These are phyloP conservation scores for Ceratina calcarata DNA, from an alignment of 1,140 invertebrate genomes.

Conservation along the genomic window DNA sequence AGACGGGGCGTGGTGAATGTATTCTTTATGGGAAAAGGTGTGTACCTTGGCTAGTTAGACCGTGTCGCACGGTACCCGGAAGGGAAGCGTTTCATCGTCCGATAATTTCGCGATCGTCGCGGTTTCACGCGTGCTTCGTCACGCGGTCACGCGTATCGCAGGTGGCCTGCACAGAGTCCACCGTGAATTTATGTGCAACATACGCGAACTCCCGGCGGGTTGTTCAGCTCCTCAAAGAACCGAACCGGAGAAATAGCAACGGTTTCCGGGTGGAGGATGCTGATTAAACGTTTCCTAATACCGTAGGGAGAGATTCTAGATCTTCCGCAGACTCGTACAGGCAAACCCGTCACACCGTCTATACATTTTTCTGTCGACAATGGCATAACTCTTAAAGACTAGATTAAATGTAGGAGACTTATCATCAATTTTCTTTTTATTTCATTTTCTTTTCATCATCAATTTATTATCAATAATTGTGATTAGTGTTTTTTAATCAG, in stretches of 20 bases:
- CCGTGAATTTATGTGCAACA: slow-evolving; percentile 21
- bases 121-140: slow-evolving; percentile 48
- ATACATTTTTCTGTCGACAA: no score
- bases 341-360: no score
- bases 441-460: no score
- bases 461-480: no score
- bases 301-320: neutral
- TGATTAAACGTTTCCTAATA: slow-evolving; percentile 19
- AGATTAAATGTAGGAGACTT: no score
- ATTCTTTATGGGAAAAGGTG: slow-evolving; percentile 11
- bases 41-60: neutral
- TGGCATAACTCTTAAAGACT: no score
- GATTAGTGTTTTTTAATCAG: no score
- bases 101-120: slow-evolving; percentile 48
- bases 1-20: slow-evolving; percentile 10
- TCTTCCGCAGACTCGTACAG: neutral
- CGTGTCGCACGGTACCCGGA: slow-evolving; percentile 31
- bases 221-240: slow-evolving; percentile 25
- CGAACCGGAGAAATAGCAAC: slow-evolving; percentile 9
- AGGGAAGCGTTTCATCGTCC: slow-evolving; percentile 41
- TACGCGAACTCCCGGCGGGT: slow-evolving; percentile 35
- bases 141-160: slow-evolving; percentile 51
- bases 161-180: slow-evolving; percentile 25
- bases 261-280: slow-evolving; percentile 24
- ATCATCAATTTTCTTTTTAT: no score